Evolutionary conservation across 2,888 invertebrate genomes (phyloP).

Genomic region (Tipula unca): DNA sequence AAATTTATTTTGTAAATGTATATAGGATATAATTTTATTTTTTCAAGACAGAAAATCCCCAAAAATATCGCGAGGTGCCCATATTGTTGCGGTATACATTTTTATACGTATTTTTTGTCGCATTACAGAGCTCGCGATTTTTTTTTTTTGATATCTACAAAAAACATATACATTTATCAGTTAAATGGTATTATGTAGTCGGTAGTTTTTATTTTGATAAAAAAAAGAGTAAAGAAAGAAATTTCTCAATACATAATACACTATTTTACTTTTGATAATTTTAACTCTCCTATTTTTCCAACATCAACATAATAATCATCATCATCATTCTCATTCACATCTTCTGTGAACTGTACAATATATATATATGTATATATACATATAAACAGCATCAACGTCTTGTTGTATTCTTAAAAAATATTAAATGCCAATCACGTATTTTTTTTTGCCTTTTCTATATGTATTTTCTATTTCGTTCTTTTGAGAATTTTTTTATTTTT

Average conservation of each 20-base stretch:
- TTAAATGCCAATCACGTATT: conserved; percentile 14
- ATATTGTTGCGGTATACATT: conserved; percentile 16
- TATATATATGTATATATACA: too few species aligned
- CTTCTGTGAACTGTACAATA: not conserved
- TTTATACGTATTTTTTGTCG: not conserved
- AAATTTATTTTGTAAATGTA: not conserved
- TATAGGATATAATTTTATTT: not conserved
- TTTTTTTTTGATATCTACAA: not conserved
- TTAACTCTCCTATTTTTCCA: conserved; percentile 8
- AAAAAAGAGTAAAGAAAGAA: not conserved
- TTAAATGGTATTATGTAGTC: not conserved
- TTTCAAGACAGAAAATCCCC: not conserved
- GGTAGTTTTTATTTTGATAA: not conserved
- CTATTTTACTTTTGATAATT: not conserved
- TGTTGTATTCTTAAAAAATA: not conserved
- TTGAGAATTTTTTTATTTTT: too few species aligned
- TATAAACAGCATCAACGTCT: not conserved
- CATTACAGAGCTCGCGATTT: not conserved
- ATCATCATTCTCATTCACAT: conserved; percentile 8
- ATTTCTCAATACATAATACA: not conserved
- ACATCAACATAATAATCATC: not conserved
- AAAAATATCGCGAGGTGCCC: not conserved
- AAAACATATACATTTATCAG: not conserved
- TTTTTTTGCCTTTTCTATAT: not conserved
- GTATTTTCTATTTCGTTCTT: not conserved